phyloP scores from a whole-genome alignment of 1,140 invertebrate species.

The Cyclina sinensis region DNA sequence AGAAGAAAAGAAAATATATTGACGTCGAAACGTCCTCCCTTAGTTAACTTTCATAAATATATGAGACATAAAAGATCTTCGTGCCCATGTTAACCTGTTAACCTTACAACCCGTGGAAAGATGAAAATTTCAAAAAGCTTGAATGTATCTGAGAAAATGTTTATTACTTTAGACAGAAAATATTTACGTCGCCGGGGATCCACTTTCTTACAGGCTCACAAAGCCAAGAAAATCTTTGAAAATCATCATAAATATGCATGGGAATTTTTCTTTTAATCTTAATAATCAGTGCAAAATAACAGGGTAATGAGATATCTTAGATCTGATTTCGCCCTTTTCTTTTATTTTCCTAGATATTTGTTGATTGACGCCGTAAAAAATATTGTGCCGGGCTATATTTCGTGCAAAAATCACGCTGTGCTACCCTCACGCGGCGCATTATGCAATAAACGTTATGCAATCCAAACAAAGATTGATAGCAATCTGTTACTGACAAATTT shows the following conservation, averaged over 20 bases:
- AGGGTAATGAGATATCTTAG: slow-evolving; percentile 20
- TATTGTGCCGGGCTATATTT: neutral
- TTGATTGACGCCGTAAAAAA: slow-evolving; percentile 29
- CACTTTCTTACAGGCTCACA: neutral
- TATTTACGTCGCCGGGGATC: slow-evolving; percentile 13
- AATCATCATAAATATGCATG: slow-evolving; percentile 42
- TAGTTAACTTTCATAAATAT: too few species aligned
- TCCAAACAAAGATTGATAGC: slow-evolving; percentile 2
- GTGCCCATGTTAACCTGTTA: too few species aligned
- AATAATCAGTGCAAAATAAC: slow-evolving; percentile 34
- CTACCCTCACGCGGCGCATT: slow-evolving; percentile 39
- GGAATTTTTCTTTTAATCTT: slow-evolving; percentile 56
- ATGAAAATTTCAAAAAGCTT: neutral
- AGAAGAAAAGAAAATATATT: too few species aligned
- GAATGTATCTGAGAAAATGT: neutral
- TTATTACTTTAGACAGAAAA: slow-evolving; percentile 25
- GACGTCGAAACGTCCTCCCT: too few species aligned
- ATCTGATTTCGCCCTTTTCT: slow-evolving; percentile 25
- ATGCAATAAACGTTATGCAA: slow-evolving; percentile 30
- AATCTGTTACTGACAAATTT: slow-evolving; percentile 49
- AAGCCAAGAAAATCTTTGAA: slow-evolving; percentile 42
- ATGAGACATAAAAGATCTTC: too few species aligned
- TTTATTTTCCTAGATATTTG: slow-evolving; percentile 41
- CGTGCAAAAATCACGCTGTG: slow-evolving; percentile 43
- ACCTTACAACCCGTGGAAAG: neutral